Conservation (phyloP, 2,113 vertebrate species). For the Silurus meridionalis region DNA sequence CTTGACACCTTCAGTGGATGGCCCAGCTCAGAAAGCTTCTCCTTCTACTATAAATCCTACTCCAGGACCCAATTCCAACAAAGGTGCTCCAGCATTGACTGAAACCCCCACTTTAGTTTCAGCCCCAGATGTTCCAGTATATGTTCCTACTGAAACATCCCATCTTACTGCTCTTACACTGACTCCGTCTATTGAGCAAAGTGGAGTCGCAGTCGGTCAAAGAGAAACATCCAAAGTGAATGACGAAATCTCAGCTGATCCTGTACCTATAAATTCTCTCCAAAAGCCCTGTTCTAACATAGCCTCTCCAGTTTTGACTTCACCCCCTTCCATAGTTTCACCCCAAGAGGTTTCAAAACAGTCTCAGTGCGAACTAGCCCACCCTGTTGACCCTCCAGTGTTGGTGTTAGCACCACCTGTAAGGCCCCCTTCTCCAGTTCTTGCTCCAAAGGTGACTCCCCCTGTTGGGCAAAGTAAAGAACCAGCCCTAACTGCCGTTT, state of each 20-base stretch:
- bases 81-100: background rate
- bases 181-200: background rate
- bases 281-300: conserved; percentile 9
- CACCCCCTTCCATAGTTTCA: background rate
- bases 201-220: background rate
- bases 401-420: background rate
- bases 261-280: background rate
- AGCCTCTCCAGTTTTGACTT: conserved; percentile 11
- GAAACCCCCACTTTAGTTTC: conserved; percentile 6
- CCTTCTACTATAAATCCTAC: background rate
- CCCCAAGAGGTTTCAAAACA: background rate
- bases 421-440: background rate
- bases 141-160: conserved; percentile 43
- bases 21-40: conserved; percentile 20
- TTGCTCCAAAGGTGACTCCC: background rate
- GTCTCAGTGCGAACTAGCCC: conserved; percentile 40
- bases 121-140: background rate
- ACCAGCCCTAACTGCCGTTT: background rate
- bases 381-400: background rate
- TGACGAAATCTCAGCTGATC: conserved; percentile 1
- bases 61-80: conserved; percentile 16
- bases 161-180: background rate
- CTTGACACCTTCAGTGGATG: conserved; percentile 40
- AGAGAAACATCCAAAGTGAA: background rate
- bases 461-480: background rate